A percentile compares a stretch with the other conserved stretches of the same genome.
These are phyloP conservation scores for Antheraea assamensis DNA, from an alignment of 2,888 invertebrate genomes.

Conservation along the genomic window DNA sequence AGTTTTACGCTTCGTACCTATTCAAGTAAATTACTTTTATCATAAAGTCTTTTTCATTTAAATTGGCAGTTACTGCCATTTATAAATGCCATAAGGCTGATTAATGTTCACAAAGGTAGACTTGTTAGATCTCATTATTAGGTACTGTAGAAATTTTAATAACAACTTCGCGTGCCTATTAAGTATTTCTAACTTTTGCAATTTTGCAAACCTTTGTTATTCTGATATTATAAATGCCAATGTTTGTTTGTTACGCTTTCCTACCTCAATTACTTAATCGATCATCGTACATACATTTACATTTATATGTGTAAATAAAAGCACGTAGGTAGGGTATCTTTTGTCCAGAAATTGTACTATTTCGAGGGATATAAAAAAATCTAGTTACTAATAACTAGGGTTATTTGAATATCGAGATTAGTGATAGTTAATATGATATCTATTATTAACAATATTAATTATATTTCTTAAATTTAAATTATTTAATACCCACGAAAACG, in stretches of 20 bases:
- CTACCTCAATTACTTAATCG: too few species aligned
- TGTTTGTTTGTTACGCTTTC: not conserved
- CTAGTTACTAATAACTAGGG: too few species aligned
- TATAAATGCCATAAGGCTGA: slow-evolving; percentile 10
- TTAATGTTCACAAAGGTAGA: not conserved
- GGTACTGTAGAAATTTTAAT: not conserved
- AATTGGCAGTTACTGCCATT: not conserved
- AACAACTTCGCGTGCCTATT: not conserved
- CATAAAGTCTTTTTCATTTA: slow-evolving; percentile 9
- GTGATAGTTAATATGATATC: too few species aligned
- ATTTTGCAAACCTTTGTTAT: not conserved
- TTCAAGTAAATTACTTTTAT: slow-evolving; percentile 13
- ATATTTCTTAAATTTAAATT: too few species aligned
- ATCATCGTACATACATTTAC: too few species aligned
- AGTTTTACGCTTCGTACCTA: slow-evolving; percentile 14
- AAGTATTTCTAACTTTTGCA: not conserved
- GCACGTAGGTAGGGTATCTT: too few species aligned
- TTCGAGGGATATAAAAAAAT: too few species aligned
- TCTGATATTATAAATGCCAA: not conserved
- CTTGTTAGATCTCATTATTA: not conserved
- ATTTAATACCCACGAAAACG: too few species aligned
- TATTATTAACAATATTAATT: too few species aligned
- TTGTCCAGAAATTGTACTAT: too few species aligned
- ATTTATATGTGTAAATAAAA: too few species aligned
- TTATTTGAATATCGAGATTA: too few species aligned